Evolutionary conservation across 1,140 invertebrate genomes (phyloP).

Genomic region (Solenopsis invicta): DNA sequence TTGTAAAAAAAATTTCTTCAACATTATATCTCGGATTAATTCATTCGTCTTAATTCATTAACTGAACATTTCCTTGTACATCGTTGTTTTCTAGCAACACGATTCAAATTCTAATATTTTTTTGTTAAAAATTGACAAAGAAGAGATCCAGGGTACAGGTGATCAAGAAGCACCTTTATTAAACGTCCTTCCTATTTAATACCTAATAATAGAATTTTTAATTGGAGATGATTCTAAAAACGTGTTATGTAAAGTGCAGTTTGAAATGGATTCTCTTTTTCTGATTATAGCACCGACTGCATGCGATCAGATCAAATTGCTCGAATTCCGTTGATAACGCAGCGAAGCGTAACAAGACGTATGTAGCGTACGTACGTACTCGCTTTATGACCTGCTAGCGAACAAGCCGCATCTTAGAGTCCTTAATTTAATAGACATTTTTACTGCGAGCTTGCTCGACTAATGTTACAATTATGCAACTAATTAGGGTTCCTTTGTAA

Average conservation of each 20-base stretch:
- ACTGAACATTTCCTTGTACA: neutral
- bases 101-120: conserved; percentile 11
- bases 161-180: neutral
- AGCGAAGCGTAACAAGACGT: neutral
- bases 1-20: conserved; percentile 18
- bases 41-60: neutral
- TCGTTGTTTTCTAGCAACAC: neutral
- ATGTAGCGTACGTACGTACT: neutral
- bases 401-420: conserved; percentile 51
- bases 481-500: conserved; percentile 66
- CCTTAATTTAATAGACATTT: conserved; percentile 64
- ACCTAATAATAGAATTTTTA: neutral
- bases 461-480: conserved; percentile 68
- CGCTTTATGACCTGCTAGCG: conserved; percentile 25
- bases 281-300: neutral
- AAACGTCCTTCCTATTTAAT: neutral
- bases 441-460: conserved; percentile 57
- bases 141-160: no score
- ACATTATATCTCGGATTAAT: neutral
- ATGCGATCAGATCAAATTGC: neutral
- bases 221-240: neutral
- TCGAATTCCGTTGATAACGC: neutral
- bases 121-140: neutral
- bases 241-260: neutral
- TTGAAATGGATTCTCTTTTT: neutral